phyloP scores from a whole-genome alignment of 2,888 invertebrate genomes.

The Sturmia bella region DNA sequence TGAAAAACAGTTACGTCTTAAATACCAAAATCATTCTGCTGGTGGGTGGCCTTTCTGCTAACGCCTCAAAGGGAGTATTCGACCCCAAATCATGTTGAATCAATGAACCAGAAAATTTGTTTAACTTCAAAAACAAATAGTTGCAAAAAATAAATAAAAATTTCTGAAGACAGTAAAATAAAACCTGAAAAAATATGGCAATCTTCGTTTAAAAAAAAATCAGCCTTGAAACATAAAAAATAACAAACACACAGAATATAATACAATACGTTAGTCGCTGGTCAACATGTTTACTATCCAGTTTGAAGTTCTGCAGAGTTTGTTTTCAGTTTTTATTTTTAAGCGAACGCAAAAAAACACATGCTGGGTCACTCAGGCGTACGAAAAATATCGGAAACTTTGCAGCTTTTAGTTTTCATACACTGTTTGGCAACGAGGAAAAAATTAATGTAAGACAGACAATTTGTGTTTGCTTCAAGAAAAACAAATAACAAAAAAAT shows the following conservation, averaged over 20 bases:
- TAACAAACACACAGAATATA: not conserved
- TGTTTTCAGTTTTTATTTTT: slow-evolving; percentile 1
- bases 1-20: not conserved
- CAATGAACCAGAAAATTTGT: slow-evolving; percentile 63
- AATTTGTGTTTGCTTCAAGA: not conserved
- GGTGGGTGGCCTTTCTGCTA: slow-evolving; percentile 35
- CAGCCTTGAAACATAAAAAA: slow-evolving; percentile 49
- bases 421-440: slow-evolving; percentile 2
- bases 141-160: slow-evolving; percentile 9
- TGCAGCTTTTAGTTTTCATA: slow-evolving; percentile 58
- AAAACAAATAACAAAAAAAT: not conserved
- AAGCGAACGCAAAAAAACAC: slow-evolving; percentile 29
- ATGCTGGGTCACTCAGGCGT: slow-evolving; percentile 54
- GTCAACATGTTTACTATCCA: slow-evolving; percentile 49
- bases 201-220: slow-evolving; percentile 8
- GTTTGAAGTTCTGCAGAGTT: slow-evolving; percentile 38
- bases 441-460: slow-evolving; percentile 16
- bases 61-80: slow-evolving; percentile 14
- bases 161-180: not conserved
- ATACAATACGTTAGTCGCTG: slow-evolving; percentile 46
- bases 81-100: slow-evolving; percentile 46
- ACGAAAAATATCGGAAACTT: slow-evolving; percentile 47
- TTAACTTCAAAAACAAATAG: slow-evolving; percentile 50
- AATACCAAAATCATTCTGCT: not conserved
- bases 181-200: slow-evolving; percentile 6